phyloP scores from a whole-genome alignment of 2,797 vertebrate genomes.

The Nothura maculosa region DNA sequence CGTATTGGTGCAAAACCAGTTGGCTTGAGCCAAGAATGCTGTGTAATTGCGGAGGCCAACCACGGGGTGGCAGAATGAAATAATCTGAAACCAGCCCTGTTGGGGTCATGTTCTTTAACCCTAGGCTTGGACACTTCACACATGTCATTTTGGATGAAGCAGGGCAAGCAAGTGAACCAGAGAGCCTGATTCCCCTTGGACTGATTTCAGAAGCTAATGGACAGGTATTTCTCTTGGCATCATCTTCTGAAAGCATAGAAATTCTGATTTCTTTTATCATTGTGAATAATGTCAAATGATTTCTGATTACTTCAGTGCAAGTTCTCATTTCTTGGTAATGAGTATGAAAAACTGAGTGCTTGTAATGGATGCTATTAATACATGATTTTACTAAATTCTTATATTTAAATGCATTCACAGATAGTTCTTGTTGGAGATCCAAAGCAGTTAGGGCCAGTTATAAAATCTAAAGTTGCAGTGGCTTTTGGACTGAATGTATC shows the following conservation, averaged over 20 bases:
- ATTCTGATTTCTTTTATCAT: background rate
- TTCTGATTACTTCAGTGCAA: background rate
- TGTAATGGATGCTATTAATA: background rate
- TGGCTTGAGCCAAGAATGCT: background rate
- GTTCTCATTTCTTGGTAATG: background rate
- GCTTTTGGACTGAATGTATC: constrained; percentile 90
- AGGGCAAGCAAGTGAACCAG: constrained; percentile 95
- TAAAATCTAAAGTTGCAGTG: constrained; percentile 89
- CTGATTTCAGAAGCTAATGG: constrained; percentile 89
- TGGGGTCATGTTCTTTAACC: constrained; percentile 21
- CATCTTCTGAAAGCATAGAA: background rate
- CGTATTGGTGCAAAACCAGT: background rate
- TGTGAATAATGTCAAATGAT: background rate
- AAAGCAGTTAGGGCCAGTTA: constrained; percentile 92
- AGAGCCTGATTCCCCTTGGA: constrained; percentile 92
- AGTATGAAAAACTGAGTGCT: background rate
- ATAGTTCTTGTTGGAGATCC: constrained; percentile 94
- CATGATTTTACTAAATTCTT: too few species aligned
- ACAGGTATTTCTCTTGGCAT: constrained; percentile 84
- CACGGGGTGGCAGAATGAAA: constrained; percentile 57
- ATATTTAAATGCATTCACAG: constrained; percentile 68
- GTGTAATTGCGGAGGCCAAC: constrained; percentile 6
- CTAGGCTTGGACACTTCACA: constrained; percentile 93
- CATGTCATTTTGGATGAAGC: constrained; percentile 96
- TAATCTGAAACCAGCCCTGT: background rate